These are phyloP conservation scores for Philopotamus ludificatus DNA, from an alignment of 1,140 invertebrate species.

Conservation along the genomic window DNA sequence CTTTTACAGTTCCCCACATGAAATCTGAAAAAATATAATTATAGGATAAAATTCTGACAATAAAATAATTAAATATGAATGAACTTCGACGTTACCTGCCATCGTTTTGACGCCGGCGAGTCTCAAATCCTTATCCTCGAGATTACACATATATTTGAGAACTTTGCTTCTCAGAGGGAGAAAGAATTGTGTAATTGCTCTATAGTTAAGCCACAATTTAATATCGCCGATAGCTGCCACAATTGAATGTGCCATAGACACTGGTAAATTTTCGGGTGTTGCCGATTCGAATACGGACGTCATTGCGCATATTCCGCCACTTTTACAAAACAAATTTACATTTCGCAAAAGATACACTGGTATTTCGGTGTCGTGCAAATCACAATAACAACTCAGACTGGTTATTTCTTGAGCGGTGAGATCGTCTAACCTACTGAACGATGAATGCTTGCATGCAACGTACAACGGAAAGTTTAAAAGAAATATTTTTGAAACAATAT, in stretches of 20 bases:
- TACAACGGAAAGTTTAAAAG: slow-evolving; percentile 88
- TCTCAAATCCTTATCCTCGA: slow-evolving; percentile 87
- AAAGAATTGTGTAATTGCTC: slow-evolving; percentile 83
- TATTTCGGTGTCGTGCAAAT: slow-evolving; percentile 89
- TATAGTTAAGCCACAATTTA: slow-evolving; percentile 91
- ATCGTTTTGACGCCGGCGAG: slow-evolving; percentile 84
- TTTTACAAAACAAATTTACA: slow-evolving; percentile 88
- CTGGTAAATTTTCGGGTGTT: slow-evolving; percentile 72
- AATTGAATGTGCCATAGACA: slow-evolving; percentile 86
- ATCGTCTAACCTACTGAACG: slow-evolving; percentile 73
- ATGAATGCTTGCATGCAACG: slow-evolving; percentile 85
- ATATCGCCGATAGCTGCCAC: slow-evolving; percentile 89
- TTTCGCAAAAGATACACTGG: slow-evolving; percentile 85
- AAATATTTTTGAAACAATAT: slow-evolving; percentile 78
- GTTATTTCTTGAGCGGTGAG: slow-evolving; percentile 75
- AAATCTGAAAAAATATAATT: slow-evolving; percentile 66
- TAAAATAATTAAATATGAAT: no score
- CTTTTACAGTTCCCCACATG: slow-evolving; percentile 91
- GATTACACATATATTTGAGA: slow-evolving; percentile 88
- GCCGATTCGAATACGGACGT: slow-evolving; percentile 77
- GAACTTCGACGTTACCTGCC: slow-evolving; percentile 67
- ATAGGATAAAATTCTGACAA: not conserved
- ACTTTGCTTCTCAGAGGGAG: slow-evolving; percentile 82
- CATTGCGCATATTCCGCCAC: slow-evolving; percentile 83
- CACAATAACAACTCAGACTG: slow-evolving; percentile 79